Conservation (phyloP, 2,888 invertebrate genomes). For the Cephus pulcher region DNA sequence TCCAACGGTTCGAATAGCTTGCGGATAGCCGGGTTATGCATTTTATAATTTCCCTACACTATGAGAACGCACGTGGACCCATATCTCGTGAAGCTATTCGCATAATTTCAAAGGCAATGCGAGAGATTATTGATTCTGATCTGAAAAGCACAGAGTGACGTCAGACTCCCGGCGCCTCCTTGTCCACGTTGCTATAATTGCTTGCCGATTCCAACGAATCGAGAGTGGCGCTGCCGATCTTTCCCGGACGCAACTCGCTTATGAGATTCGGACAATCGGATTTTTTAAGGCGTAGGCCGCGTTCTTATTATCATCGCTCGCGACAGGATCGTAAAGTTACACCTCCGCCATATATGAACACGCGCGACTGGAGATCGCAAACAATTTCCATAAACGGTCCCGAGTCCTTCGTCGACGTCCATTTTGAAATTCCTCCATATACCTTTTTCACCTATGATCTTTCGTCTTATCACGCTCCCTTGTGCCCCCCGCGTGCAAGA, state of each 20-base stretch:
- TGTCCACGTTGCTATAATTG: background rate
- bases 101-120: background rate
- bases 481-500: background rate
- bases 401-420: background rate
- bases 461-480: too few species aligned
- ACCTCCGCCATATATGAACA: background rate
- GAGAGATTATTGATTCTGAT: background rate
- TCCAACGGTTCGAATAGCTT: background rate
- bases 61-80: background rate
- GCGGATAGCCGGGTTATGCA: background rate
- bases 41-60: background rate
- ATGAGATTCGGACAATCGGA: background rate
- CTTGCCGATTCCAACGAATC: slow-evolving; percentile 5
- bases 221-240: slow-evolving; percentile 8
- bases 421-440: background rate
- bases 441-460: background rate
- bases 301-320: background rate
- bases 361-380: background rate
- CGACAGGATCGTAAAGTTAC: background rate
- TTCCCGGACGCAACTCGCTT: background rate
- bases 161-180: slow-evolving; percentile 19
- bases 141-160: slow-evolving; percentile 34
- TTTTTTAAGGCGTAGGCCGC: background rate
- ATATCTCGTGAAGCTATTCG: slow-evolving; percentile 10
- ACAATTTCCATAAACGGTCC: background rate